These are phyloP conservation scores for Vireo altiloquus DNA, from an alignment of 2,113 vertebrate genomes.

Conservation along the genomic window DNA sequence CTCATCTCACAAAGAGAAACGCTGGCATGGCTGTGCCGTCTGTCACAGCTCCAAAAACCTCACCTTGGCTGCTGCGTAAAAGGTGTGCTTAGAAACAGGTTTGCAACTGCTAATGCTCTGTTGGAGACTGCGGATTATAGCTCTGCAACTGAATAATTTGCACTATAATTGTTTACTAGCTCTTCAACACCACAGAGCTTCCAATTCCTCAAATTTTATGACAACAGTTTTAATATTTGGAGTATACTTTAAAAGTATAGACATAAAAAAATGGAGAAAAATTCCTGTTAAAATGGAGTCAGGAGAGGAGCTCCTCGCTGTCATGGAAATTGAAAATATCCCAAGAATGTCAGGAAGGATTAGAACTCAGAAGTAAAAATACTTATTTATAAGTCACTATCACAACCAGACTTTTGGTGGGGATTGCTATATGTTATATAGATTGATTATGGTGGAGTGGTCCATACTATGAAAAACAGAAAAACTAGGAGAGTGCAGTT, in stretches of 20 bases:
- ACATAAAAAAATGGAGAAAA: not conserved
- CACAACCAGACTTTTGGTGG: not conserved
- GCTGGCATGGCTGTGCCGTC: not conserved
- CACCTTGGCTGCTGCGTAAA: not conserved
- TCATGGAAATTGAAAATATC: not conserved
- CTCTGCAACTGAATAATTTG: not conserved
- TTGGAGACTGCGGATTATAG: not conserved
- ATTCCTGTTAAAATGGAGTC: not conserved
- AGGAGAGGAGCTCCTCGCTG: not conserved
- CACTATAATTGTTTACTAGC: not conserved
- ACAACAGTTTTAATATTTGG: not conserved
- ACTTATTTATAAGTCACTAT: not conserved
- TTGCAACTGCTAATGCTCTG: not conserved
- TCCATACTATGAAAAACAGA: not conserved
- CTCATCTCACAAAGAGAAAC: not conserved
- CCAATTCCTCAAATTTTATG: not conserved
- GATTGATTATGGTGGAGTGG: not conserved
- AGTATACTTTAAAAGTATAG: not conserved
- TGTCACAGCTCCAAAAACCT: not conserved
- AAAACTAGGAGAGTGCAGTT: not conserved
- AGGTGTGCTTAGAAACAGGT: not conserved
- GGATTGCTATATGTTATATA: not conserved
- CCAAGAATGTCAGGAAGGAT: not conserved
- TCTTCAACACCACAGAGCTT: not conserved
- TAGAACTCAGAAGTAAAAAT: not conserved